Conservation (phyloP, 2,113 vertebrate genomes). For the Dromiciops gliroides region DNA sequence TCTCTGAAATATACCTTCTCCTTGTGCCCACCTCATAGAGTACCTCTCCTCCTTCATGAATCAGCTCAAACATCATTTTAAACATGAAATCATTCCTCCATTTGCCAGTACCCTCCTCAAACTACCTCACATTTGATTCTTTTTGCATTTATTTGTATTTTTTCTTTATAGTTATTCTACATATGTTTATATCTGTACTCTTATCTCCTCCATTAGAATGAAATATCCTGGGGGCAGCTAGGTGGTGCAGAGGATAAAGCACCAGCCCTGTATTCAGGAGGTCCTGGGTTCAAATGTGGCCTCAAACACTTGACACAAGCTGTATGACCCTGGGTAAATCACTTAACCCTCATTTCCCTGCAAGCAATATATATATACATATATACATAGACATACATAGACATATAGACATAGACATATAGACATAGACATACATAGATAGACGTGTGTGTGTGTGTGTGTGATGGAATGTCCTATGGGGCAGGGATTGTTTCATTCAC, state of each 20-base stretch:
- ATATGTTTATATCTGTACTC: background rate
- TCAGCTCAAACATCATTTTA: background rate
- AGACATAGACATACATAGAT: no score
- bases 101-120: background rate
- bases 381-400: no score
- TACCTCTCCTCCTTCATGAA: background rate
- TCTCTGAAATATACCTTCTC: background rate
- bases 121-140: background rate
- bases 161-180: background rate
- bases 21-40: background rate
- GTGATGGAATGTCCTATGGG: background rate
- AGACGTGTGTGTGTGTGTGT: no score
- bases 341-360: no score
- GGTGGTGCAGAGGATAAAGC: no score
- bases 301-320: no score
- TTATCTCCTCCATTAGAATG: background rate
- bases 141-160: background rate
- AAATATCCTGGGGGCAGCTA: background rate
- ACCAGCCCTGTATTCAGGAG: no score
- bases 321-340: no score
- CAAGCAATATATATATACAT: no score
- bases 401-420: no score
- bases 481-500: background rate
- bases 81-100: background rate
- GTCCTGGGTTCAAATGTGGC: no score